Evolutionary conservation across 2,113 vertebrate genomes (phyloP), one percentile per base, ranked within the genome.

Genomic region (Prunella fulvescens): DNA sequence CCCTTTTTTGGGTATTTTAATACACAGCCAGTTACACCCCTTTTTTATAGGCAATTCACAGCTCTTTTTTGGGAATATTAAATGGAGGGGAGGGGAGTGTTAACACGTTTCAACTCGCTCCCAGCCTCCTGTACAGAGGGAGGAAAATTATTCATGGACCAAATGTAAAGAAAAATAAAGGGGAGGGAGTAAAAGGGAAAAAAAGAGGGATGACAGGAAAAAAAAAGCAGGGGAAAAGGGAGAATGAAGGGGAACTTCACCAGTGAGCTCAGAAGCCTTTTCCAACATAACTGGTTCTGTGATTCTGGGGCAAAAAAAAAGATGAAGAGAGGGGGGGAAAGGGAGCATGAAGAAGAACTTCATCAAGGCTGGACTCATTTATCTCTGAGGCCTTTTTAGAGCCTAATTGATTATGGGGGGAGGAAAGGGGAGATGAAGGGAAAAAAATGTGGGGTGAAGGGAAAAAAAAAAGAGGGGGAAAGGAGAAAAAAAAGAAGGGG

Each of bases 181-280:
- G 7, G 39, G 23, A 9, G 14, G 19, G 18, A 23, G 4, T 2
- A 25, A 23, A 45, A 33, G 4, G 9, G 24, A 7, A 1, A 20
- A 54, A 65, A 54, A 20, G 8, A 54, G 12, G 28, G 12, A 15
- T 45, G 18, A n/a, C 20, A 69, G 28, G 26, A 10, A 40, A 37
- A 47, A 20, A 9, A 33, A 12, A 2, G 0, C 37, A 4, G 3
- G 9, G 25, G 8, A 1, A 3, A 56, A 33, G 3, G 26, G 23
- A 54, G 23, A 54, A 64, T n/a, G 29, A 74, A 57, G 35, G 24
- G 42, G 51, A 74, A 15, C 2, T 40, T 84, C n/a, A 72, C 22
- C 23, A 39, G 4, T 39, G 12, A 47, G 25, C n/a, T 65, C 22
- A 54, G 39, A 72, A 29, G 8, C 24, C 5, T 74, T 48, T 50